These are phyloP conservation scores for Pemphredon lugubris DNA, from an alignment of 2,888 invertebrate species.

Conservation along the genomic window DNA sequence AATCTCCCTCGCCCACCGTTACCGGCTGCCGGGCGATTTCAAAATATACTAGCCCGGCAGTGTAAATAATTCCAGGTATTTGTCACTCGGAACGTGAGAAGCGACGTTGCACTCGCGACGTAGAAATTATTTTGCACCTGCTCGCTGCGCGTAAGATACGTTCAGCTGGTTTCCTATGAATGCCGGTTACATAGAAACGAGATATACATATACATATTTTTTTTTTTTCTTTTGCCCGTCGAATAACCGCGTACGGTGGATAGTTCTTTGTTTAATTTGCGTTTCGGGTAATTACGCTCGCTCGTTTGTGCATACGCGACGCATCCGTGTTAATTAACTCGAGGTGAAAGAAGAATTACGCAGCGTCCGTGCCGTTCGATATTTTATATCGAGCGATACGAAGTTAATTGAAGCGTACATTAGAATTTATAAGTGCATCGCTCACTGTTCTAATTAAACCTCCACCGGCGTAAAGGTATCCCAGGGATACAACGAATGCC, in stretches of 20 bases:
- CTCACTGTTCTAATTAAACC: conserved; percentile 47
- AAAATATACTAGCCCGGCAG: conserved; percentile 12
- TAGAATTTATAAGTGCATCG: conserved; percentile 36
- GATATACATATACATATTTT: no score
- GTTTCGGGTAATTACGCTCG: no score
- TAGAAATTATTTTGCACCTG: conserved; percentile 42
- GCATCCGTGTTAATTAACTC: no score
- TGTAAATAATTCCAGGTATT: conserved; percentile 21
- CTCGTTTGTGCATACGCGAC: no score
- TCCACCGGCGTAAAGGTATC: no score
- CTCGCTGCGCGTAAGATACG: neutral
- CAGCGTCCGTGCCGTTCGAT: neutral
- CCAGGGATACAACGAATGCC: conserved; percentile 6
- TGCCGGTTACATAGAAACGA: neutral
- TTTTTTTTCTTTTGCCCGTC: neutral
- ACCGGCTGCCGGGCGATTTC: conserved; percentile 13
- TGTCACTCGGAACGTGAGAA: conserved; percentile 7
- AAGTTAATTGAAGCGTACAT: conserved; percentile 26
- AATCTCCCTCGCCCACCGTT: conserved; percentile 3
- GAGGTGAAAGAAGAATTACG: no score
- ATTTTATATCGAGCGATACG: no score
- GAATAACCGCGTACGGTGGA: no score
- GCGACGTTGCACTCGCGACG: neutral
- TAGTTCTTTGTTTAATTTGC: no score
- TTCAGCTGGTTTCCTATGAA: neutral